Conservation (phyloP, 2,113 vertebrate species). For the Clarias gariepinus region DNA sequence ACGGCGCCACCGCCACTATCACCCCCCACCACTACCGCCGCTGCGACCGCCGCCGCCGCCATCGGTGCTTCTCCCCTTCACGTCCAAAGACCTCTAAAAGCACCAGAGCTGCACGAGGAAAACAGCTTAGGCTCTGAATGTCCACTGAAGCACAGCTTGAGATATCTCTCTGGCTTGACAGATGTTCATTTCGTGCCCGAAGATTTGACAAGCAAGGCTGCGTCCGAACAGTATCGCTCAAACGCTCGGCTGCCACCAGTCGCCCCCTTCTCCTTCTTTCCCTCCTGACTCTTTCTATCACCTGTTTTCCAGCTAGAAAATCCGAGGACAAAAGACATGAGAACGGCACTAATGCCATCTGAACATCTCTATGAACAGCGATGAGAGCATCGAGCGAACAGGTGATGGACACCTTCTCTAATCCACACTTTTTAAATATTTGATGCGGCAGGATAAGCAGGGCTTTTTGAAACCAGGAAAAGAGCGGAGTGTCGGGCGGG, state of each 20-base stretch:
- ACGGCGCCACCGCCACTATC: neutral
- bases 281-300: conserved; percentile 52
- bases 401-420: conserved; percentile 84
- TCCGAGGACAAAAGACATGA: conserved; percentile 40
- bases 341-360: conserved; percentile 34
- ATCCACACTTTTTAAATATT: conserved; percentile 99
- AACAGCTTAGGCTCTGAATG: conserved; percentile 58
- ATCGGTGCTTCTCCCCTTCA: conserved; percentile 22
- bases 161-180: conserved; percentile 82
- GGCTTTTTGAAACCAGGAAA: conserved; percentile 91
- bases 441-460: conserved; percentile 98
- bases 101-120: conserved; percentile 11
- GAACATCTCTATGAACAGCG: conserved; percentile 32
- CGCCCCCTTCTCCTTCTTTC: conserved; percentile 41
- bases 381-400: conserved; percentile 28
- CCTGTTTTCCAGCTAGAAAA: conserved; percentile 34
- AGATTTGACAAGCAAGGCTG: conserved; percentile 96
- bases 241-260: conserved; percentile 78
- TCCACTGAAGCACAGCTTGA: conserved; percentile 87
- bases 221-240: conserved; percentile 92
- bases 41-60: neutral
- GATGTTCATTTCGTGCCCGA: conserved; percentile 90
- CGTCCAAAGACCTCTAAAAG: conserved; percentile 15
- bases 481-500: conserved; percentile 90
- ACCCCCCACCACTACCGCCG: too few relatives aligned